Evolutionary conservation across 2,797 vertebrate species (phyloP).

Genomic region (Acrossocheilus wenchowensis): DNA sequence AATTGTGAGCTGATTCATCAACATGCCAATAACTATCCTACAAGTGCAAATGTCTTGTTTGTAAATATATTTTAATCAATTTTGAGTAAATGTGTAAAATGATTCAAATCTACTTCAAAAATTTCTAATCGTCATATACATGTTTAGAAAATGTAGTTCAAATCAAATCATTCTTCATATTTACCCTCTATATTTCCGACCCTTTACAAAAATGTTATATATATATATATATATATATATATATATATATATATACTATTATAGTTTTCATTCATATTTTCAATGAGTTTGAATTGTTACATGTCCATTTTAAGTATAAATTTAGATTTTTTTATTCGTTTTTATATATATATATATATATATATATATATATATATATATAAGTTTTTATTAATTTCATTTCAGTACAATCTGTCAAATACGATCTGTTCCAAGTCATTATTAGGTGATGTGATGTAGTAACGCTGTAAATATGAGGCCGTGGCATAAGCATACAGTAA

Average conservation of each 20-base stretch:
- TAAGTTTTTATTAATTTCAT: too few species aligned
- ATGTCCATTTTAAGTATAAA: too few species aligned
- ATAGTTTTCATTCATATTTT: too few species aligned
- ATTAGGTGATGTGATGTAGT: not conserved
- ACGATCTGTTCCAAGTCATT: too few species aligned
- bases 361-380: too few species aligned
- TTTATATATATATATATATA: too few species aligned
- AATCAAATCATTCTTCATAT: not conserved
- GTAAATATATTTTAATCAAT: not conserved
- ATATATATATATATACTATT: too few species aligned
- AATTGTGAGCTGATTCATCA: not conserved
- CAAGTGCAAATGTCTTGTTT: not conserved
- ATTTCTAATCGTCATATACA: not conserved
- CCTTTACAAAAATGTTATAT: not conserved
- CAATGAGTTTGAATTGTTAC: too few species aligned
- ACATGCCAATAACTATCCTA: not conserved
- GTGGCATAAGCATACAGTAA: not conserved
- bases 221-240: too few species aligned
- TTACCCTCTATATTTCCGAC: not conserved
- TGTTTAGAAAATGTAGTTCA: not conserved
- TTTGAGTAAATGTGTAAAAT: not conserved
- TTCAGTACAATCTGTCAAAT: too few species aligned
- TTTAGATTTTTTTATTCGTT: too few species aligned
- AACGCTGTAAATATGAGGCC: not conserved
- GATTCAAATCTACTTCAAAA: not conserved